Conservation (phyloP, 2,113 vertebrate species). For the Xyliphius kryptos region DNA sequence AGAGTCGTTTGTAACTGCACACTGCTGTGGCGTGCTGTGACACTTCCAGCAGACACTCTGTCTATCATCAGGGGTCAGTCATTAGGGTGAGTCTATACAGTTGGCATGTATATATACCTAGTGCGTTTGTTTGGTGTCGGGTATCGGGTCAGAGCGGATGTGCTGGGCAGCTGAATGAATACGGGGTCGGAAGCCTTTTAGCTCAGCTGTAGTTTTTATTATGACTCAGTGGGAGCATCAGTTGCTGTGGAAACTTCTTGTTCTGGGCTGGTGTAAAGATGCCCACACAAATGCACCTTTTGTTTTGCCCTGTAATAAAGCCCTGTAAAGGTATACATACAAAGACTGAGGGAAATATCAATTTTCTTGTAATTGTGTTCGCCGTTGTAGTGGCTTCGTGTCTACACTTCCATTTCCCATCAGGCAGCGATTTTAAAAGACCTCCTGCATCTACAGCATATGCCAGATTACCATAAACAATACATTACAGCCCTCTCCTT, state of each 20-base stretch:
- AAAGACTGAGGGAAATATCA: too few species aligned
- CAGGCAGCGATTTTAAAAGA: too few species aligned
- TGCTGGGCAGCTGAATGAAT: conserved; percentile 37
- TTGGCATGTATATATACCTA: conserved; percentile 8
- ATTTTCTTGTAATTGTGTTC: too few species aligned
- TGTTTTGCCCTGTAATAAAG: neutral
- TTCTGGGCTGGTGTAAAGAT: conserved; percentile 18
- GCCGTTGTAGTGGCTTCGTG: neutral
- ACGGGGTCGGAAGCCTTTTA: conserved; percentile 18
- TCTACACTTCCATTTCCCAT: too few species aligned
- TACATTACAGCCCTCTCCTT: too few species aligned
- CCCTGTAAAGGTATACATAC: neutral
- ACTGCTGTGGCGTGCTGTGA: neutral
- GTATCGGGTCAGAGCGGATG: conserved; percentile 32
- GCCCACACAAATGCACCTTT: conserved; percentile 17
- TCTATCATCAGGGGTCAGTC: conserved; percentile 38
- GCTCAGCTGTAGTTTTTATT: conserved; percentile 17
- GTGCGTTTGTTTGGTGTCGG: conserved; percentile 31
- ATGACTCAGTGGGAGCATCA: conserved; percentile 53
- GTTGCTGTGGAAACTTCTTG: conserved; percentile 66
- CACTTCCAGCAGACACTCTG: conserved; percentile 15
- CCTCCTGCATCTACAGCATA: too few species aligned
- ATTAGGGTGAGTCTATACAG: conserved; percentile 15
- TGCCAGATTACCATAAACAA: too few species aligned
- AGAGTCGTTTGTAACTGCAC: conserved; percentile 51